Evolutionary conservation across 1,140 invertebrate species (phyloP).

Genomic region (Drosophila tropicalis): DNA sequence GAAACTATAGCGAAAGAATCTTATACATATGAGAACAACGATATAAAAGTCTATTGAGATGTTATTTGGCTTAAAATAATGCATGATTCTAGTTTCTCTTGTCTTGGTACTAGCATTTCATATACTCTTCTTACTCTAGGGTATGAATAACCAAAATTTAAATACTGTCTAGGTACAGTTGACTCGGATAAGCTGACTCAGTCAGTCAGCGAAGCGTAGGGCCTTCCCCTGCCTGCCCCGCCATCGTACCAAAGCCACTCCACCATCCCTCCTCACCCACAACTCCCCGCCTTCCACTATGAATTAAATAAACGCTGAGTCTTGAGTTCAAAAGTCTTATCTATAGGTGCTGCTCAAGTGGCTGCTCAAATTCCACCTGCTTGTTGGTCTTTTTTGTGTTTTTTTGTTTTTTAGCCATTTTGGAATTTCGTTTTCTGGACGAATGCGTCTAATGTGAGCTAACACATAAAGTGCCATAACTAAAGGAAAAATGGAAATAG

Average conservation of each 20-base stretch:
- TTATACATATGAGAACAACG: too few species aligned
- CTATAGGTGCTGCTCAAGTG: slow-evolving; percentile 24
- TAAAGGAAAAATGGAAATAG: too few species aligned
- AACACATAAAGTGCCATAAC: slow-evolving; percentile 41
- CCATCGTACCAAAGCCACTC: neutral
- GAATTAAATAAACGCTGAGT: slow-evolving; percentile 53
- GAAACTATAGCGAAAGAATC: too few species aligned
- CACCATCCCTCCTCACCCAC: neutral
- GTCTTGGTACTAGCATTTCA: neutral
- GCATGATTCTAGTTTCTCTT: too few species aligned
- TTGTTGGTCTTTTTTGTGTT: slow-evolving; percentile 6
- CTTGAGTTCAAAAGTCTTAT: slow-evolving; percentile 58
- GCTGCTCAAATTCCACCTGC: slow-evolving; percentile 46
- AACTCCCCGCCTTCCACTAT: neutral
- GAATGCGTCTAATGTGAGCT: slow-evolving; percentile 78
- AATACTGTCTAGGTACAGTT: slow-evolving; percentile 63
- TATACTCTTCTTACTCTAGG: neutral
- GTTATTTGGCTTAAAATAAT: too few species aligned
- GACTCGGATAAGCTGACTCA: slow-evolving; percentile 54
- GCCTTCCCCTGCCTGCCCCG: neutral
- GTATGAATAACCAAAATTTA: slow-evolving; percentile 24
- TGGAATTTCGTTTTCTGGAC: slow-evolving; percentile 79
- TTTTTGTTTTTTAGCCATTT: slow-evolving; percentile 55
- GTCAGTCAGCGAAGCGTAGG: slow-evolving; percentile 70
- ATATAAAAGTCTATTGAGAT: too few species aligned